Conservation (phyloP, 2,888 invertebrate species). For the Muscina levida region DNA sequence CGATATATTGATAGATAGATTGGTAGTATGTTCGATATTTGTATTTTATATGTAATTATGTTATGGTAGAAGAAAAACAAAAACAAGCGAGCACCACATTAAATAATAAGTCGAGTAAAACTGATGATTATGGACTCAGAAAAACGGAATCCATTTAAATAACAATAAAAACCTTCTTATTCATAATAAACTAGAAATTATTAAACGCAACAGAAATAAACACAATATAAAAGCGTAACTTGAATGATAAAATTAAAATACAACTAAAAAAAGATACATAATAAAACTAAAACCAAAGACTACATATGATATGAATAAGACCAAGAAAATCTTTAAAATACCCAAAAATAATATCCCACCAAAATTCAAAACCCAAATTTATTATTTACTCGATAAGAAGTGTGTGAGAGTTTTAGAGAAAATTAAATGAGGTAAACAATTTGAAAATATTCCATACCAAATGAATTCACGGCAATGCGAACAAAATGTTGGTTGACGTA, state of each 20-base stretch:
- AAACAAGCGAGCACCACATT: slow-evolving; percentile 54
- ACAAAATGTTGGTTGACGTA: slow-evolving; percentile 99
- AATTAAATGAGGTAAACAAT: slow-evolving; percentile 24
- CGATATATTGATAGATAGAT: slow-evolving; percentile 47
- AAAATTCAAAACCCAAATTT: slow-evolving; percentile 69
- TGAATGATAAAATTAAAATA: slow-evolving; percentile 41
- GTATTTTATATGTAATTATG: slow-evolving; percentile 49
- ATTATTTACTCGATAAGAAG: slow-evolving; percentile 67
- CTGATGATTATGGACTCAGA: slow-evolving; percentile 28
- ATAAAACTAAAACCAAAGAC: slow-evolving; percentile 43
- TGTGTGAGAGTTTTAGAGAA: slow-evolving; percentile 31
- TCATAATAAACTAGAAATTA: slow-evolving; percentile 13
- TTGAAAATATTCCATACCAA: slow-evolving; percentile 85
- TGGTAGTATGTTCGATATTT: slow-evolving; percentile 21
- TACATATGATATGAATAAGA: not conserved
- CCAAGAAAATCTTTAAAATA: slow-evolving; percentile 43
- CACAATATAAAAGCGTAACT: slow-evolving; percentile 51
- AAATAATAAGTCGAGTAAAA: slow-evolving; percentile 34
- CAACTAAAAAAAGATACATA: slow-evolving; percentile 31
- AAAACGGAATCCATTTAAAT: slow-evolving; percentile 47
- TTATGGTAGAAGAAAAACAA: slow-evolving; percentile 50
- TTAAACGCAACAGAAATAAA: slow-evolving; percentile 48
- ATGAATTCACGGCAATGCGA: slow-evolving; percentile 99
- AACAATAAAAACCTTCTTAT: slow-evolving; percentile 33
- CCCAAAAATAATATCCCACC: slow-evolving; percentile 46